Conservation (phyloP, 2,888 invertebrate species). For the Diplazon laetatorius region DNA sequence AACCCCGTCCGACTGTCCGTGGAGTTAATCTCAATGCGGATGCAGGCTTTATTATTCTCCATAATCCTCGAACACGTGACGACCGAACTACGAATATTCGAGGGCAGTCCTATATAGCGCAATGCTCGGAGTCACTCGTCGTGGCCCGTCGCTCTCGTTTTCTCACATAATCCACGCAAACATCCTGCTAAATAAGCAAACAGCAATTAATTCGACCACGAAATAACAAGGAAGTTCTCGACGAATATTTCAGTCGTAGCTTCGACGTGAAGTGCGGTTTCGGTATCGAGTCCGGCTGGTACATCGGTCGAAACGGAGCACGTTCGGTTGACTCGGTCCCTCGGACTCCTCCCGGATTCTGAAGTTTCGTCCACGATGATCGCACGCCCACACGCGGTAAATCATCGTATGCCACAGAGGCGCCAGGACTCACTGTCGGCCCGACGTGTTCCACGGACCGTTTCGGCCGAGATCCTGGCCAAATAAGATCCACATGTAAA, state of each 20-base stretch:
- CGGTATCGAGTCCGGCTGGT: slow-evolving; percentile 15
- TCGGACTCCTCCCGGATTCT: slow-evolving; percentile 46
- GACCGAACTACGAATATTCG: not conserved
- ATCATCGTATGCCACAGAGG: slow-evolving; percentile 71
- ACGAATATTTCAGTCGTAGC: slow-evolving; percentile 11
- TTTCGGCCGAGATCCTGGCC: slow-evolving; percentile 73
- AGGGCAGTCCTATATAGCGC: not conserved
- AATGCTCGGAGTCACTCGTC: not conserved
- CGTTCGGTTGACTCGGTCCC: slow-evolving; percentile 43
- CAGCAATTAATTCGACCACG: slow-evolving; percentile 75
- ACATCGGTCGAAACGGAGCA: slow-evolving; percentile 44
- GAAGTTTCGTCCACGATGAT: slow-evolving; percentile 15
- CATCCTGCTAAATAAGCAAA: slow-evolving; percentile 76
- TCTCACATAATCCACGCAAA: slow-evolving; percentile 70
- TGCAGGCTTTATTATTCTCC: slow-evolving; percentile 45
- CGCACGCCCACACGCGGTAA: slow-evolving; percentile 73
- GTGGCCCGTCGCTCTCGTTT: slow-evolving; percentile 31
- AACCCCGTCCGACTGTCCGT: too few species aligned
- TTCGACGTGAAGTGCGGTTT: not conserved
- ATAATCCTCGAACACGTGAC: slow-evolving; percentile 40
- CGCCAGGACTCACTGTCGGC: slow-evolving; percentile 72
- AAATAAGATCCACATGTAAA: slow-evolving; percentile 79
- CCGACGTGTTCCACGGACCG: slow-evolving; percentile 25
- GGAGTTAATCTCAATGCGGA: slow-evolving; percentile 26
- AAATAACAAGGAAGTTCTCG: slow-evolving; percentile 77